Evolutionary conservation across 2,113 vertebrate species (phyloP), one percentile per base, ranked within the genome.

Genomic region (Telmatochromis brachygnathus): DNA sequence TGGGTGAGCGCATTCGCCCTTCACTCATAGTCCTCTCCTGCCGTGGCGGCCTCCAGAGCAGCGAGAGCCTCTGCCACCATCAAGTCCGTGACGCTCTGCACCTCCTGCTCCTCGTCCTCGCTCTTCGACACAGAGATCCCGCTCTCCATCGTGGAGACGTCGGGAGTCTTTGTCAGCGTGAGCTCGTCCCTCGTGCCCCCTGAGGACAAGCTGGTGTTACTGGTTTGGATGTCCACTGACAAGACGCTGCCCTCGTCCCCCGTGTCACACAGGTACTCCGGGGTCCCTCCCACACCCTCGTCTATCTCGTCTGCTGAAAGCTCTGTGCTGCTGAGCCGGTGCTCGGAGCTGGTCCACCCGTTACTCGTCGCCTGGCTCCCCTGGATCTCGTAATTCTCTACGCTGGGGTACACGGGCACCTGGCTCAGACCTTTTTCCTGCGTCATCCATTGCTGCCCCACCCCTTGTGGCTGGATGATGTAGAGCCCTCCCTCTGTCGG

Each of bases 1-100:
- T 21, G 3, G 35, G 39, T 3, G 9, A 42, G 13, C 15, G 26
- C 73, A 30, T 11, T 2, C 3, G 14, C 60, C 55, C 4, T 26
- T 94, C 96, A 97, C 0, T 96, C 95, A 0, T 90, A 92, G 0
- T 97, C 97, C 94, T 99, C 98, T 17, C 97, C 98, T 0, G 98
- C 98, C 0, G 98, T 99, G 42, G 98, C 98, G 13, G 98, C 98
- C 90, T 98, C 98, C 56, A 99, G 73, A 2, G 98, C 98, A 1
- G 98, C 98, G 0, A 99, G 97, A 17, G 98, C 98, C 92, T 98
- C 98, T 0, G 97, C 99, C 82, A 99, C 96, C 77, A 98, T 98
- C 0, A 95, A 97, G 4, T 99, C 98, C 6, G 97, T 97, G 51
- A 97, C 47, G 5, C 97, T 97, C 7, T 55, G 90, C 21, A 88